Conservation (phyloP, 2,888 invertebrate species). For the Suillia variegata region DNA sequence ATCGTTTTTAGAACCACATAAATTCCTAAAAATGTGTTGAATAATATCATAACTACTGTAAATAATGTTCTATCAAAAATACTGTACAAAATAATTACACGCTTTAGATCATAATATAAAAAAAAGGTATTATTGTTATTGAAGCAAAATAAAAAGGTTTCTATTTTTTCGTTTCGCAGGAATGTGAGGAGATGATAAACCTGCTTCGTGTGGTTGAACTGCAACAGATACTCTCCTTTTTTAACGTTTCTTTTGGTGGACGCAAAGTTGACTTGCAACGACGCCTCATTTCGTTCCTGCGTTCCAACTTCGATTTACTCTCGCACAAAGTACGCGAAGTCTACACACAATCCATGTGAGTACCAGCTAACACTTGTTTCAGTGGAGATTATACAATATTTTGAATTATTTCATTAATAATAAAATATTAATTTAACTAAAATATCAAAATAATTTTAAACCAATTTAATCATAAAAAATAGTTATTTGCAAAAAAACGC, state of each 20-base stretch:
- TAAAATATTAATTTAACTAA: background rate
- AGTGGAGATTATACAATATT: constrained; percentile 26
- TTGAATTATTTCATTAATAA: constrained; percentile 25
- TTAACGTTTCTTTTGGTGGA: constrained; percentile 79
- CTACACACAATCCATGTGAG: constrained; percentile 56
- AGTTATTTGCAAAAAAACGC: too few species aligned
- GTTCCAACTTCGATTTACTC: constrained; percentile 67
- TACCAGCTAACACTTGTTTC: constrained; percentile 33
- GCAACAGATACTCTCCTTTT: constrained; percentile 80
- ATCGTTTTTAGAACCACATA: too few species aligned
- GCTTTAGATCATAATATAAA: too few species aligned
- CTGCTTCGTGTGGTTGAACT: constrained; percentile 82
- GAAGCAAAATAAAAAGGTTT: too few species aligned
- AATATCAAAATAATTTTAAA: background rate
- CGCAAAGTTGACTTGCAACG: constrained; percentile 79
- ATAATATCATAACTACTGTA: too few species aligned
- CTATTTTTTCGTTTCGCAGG: too few species aligned
- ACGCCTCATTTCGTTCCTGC: constrained; percentile 74
- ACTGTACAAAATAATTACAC: too few species aligned
- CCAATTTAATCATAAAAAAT: too few species aligned
- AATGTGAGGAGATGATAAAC: constrained; percentile 60
- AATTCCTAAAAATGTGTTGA: too few species aligned
- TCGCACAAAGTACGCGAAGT: constrained; percentile 67
- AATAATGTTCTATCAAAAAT: too few species aligned
- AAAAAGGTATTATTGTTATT: too few species aligned